Conservation (phyloP, 2,113 vertebrate species). For the Progne subis region DNA sequence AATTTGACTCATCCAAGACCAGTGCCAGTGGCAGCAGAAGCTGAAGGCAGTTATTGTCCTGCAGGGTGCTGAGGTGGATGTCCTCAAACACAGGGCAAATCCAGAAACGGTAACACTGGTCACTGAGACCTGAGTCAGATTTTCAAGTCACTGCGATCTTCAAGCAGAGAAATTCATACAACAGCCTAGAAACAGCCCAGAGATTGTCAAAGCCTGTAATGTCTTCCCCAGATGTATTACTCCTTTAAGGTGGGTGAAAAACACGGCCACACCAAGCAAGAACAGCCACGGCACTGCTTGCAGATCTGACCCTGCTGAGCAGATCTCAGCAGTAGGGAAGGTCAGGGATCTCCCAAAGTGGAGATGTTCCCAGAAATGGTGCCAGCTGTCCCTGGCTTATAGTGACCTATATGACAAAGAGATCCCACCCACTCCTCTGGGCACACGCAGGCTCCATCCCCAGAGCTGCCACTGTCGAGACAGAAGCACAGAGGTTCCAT, state of each 20-base stretch:
- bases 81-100: not conserved
- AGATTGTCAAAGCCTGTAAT: not conserved
- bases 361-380: not conserved
- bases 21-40: not conserved
- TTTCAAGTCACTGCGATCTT: not conserved
- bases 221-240: not conserved
- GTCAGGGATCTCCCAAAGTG: not conserved
- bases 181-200: not conserved
- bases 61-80: not conserved
- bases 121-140: not conserved
- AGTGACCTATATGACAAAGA: constrained; percentile 32
- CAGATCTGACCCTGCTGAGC: fast-evolving
- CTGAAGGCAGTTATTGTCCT: not conserved
- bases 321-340: not conserved
- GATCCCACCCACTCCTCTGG: constrained; percentile 44
- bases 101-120: fast-evolving
- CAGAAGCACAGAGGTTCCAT: not conserved
- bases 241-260: not conserved
- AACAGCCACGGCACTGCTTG: not conserved
- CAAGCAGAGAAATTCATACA: not conserved
- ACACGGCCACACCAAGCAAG: fast-evolving
- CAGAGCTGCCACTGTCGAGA: constrained; percentile 30
- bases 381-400: not conserved
- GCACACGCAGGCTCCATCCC: constrained; percentile 20
- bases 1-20: not conserved